Evolutionary conservation across 64 coral and sea anemone genomes (phyloP), one percentile per base, ranked within the genome.

Genomic region (Acropora tenuis): DNA sequence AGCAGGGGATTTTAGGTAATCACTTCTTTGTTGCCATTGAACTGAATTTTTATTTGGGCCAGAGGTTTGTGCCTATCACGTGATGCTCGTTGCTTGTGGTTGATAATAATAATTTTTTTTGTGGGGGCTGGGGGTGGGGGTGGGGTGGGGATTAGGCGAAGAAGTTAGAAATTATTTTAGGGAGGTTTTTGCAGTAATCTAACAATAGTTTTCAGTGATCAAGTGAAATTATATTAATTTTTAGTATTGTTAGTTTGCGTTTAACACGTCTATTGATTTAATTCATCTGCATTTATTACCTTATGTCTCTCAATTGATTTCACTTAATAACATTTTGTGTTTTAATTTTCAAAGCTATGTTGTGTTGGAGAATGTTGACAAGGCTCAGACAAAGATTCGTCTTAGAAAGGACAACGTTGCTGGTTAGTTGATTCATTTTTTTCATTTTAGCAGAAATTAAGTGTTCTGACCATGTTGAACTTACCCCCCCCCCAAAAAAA

Each of bases 341-440:
- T 85, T 85, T 55, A 55, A 7, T 55, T 5, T 55, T 55, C 52
- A 55, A 44, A 85, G 97, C 78, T 95, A 95, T 89, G 91, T 89
- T 52, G 97, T 98, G 1, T 78, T 98, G 50, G 97, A 98, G 74
- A 98, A 98, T 89, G 97, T 98, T 53, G 97, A 98, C 88, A 98
- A 98, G 73, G 97, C 97, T 78, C 97, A 95, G 17, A 98, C 92
- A 48, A 98, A 98, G 85, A 93, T 98, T 75, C 79, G 91, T 57
- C 92, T 93, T 47, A 95, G 91, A 52, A 95, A 95, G 47, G 97
- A 98, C 73, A 98, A 98, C 89, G 97, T 98, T 79, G 97, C 97
- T 82, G 97, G 96, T 98, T 78, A 12, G 47, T 44, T 78, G 55
- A 5, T 42, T 5, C 17, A 53, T 48, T 46, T 30, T 30, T 30